Evolutionary conservation across 2,888 invertebrate genomes (phyloP), one percentile per base, ranked within the genome.

Genomic region (Leptothorax acervorum): DNA sequence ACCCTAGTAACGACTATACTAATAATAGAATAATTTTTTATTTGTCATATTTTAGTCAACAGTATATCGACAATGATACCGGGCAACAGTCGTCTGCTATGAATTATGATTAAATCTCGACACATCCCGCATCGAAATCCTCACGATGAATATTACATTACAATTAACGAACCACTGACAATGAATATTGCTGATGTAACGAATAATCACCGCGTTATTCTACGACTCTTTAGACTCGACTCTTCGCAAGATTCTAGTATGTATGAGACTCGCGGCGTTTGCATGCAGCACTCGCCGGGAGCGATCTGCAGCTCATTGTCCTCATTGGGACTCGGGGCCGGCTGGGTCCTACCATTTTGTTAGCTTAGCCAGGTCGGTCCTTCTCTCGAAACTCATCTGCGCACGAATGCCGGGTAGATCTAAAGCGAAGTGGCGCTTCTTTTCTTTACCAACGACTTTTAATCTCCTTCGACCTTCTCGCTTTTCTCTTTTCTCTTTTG

Each of bases 261-360:
- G 2, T 51, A 68, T 18, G 8, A 2, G 35, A 9, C 0, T 18
- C 11, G 12, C 11, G 55, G 55, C 53, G 31, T 12, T 79, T 35
- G 83, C 90, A 89, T 86, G 86, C 88, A 90, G 76, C 88, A 90
- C 84, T 78, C 84, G 89, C 68, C 83, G 87, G 86, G 82, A 75
- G 83, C 87, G 85, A 89, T 74, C 3, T 35, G 88, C 5, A 0
- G 35, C 35, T 35, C 35, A 35, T 35, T 35, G 35, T 82, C 91
- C 79, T 87, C 84, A 90, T 92, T 91, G 82, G 82, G 86, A 86
- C 73, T 87, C 53, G 82, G 23, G 4, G 71, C 71, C 66, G 60
- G 88, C 79, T 88, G 89, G 90, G 91, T 90, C 92, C 91, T 91
- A 92, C 92, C 92, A 92, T 92, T 92, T 92, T 92, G 92, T 92